Conservation (phyloP, 2,797 vertebrate genomes). For the Tinamus major region DNA sequence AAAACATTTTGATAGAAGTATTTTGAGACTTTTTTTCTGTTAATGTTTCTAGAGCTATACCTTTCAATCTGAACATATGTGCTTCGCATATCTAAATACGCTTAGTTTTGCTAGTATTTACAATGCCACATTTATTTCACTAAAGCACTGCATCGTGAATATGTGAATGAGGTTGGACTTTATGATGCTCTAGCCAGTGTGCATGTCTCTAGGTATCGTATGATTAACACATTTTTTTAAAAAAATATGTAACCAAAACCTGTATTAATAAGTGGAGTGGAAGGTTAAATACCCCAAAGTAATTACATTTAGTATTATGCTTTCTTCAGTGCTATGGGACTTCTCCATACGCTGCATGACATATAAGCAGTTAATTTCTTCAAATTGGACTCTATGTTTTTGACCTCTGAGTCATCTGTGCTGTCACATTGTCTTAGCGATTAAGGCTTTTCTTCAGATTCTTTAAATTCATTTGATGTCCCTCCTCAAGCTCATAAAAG, state of each 20-base stretch:
- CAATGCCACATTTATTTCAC: background rate
- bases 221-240: background rate
- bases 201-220: background rate
- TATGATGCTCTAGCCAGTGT: background rate
- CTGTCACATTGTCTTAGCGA: background rate
- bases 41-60: background rate
- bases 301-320: background rate
- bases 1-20: background rate
- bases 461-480: background rate
- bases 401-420: background rate
- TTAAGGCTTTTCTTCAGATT: background rate
- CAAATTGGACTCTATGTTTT: background rate
- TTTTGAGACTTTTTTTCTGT: accelerated
- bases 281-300: background rate
- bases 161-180: background rate
- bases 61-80: background rate
- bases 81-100: background rate
- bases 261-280: background rate
- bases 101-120: background rate
- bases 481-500: background rate
- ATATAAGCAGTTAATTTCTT: background rate
- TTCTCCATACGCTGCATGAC: background rate
- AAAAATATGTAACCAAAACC: background rate
- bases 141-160: background rate
- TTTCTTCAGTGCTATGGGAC: background rate